Conservation (phyloP, 1,140 invertebrate genomes). For the Notospermus geniculatus region DNA sequence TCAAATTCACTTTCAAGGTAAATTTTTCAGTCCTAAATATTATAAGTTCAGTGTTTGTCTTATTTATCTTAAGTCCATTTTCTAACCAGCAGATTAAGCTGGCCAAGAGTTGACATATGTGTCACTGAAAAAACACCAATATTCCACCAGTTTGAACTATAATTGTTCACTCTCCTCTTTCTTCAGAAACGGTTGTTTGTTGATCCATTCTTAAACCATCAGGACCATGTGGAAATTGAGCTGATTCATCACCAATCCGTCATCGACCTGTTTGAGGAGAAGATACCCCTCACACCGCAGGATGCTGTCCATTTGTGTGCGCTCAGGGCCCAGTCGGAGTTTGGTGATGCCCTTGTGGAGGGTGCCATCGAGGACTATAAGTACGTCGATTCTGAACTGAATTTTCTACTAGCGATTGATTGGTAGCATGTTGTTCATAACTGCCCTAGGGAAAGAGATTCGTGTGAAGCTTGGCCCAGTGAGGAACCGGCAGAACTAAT, state of each 20-base stretch:
- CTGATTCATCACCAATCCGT: slow-evolving; percentile 93
- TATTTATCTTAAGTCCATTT: no score
- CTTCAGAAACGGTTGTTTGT: slow-evolving; percentile 86
- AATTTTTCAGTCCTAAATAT: no score
- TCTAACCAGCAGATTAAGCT: no score
- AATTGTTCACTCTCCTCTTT: slow-evolving; percentile 5
- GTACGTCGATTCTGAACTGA: slow-evolving; percentile 19
- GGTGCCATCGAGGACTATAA: slow-evolving; percentile 50
- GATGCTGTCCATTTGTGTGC: slow-evolving; percentile 94
- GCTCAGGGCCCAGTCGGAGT: slow-evolving; percentile 87
- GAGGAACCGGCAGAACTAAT: no score
- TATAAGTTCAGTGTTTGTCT: no score
- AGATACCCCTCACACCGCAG: slow-evolving; percentile 86
- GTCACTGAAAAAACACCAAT: no score
- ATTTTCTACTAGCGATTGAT: neutral
- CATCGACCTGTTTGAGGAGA: slow-evolving; percentile 82
- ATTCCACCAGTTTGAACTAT: no score
- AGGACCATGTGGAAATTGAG: slow-evolving; percentile 90
- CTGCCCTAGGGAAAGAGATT: no score
- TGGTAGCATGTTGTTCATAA: no score
- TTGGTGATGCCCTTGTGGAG: slow-evolving; percentile 70
- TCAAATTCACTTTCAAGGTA: slow-evolving; percentile 58
- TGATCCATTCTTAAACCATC: slow-evolving; percentile 78
- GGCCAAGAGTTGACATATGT: no score
- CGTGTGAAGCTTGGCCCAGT: no score